Evolutionary conservation across 1,140 invertebrate genomes (phyloP).

Genomic region (Calycopis cecrops): DNA sequence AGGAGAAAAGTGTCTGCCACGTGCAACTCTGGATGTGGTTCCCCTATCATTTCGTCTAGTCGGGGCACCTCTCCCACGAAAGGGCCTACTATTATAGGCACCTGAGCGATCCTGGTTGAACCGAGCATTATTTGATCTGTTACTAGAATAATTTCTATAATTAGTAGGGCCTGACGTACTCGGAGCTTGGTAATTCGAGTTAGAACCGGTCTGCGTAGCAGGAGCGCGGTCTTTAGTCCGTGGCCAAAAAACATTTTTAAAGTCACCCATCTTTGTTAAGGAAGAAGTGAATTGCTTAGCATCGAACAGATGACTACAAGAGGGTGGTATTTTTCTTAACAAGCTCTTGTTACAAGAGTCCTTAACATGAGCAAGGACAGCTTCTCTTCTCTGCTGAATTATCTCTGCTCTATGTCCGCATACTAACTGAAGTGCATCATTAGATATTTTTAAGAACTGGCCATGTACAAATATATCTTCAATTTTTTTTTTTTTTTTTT

Average conservation of each 20-base stretch:
- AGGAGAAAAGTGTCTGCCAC: too few relatives aligned
- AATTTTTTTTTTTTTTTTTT: too few relatives aligned
- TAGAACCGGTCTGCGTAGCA: slow-evolving; percentile 16
- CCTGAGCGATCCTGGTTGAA: too few relatives aligned
- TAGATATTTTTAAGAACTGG: too few relatives aligned
- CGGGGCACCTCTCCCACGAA: background rate
- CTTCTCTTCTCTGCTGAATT: slow-evolving; percentile 12
- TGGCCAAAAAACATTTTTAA: slow-evolving; percentile 8
- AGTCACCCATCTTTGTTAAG: slow-evolving; percentile 10
- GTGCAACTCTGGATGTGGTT: background rate
- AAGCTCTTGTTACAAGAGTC: background rate
- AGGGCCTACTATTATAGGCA: too few relatives aligned
- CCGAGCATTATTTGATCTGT: too few relatives aligned
- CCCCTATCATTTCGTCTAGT: background rate
- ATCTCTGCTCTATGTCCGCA: slow-evolving; percentile 14
- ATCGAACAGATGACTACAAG: slow-evolving; percentile 7
- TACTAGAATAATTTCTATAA: background rate
- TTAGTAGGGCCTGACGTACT: slow-evolving; percentile 11
- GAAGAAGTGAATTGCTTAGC: background rate
- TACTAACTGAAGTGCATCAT: too few relatives aligned
- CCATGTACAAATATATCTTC: background rate
- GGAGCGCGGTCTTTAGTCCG: slow-evolving; percentile 1
- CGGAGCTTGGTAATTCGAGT: slow-evolving; percentile 1
- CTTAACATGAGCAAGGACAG: slow-evolving; percentile 1
- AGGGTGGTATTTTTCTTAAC: slow-evolving; percentile 16